Evolutionary conservation across 2,113 vertebrate species (phyloP).

Genomic region (Ramphastos sulfuratus): DNA sequence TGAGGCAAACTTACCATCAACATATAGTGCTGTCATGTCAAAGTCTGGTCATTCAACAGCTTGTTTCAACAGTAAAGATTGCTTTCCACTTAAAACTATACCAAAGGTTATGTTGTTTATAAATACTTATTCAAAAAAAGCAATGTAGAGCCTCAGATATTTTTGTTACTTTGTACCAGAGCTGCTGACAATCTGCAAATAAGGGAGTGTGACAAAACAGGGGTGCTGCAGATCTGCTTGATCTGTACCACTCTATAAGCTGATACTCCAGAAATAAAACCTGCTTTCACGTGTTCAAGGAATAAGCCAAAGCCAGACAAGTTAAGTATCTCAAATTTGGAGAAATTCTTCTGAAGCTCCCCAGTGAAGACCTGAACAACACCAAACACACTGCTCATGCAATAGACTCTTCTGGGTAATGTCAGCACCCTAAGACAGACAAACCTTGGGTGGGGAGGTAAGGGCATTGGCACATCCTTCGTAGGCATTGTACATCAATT

Average conservation of each 20-base stretch:
- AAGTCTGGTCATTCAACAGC: not conserved
- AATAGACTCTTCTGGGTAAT: not conserved
- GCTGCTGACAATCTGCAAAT: not conserved
- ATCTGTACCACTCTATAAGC: not conserved
- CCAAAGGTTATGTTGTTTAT: not conserved
- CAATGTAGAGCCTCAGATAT: not conserved
- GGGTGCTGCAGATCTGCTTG: not conserved
- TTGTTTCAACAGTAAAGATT: not conserved
- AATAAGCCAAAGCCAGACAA: not conserved
- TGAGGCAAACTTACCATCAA: not conserved
- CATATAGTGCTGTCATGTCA: not conserved
- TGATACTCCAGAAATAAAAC: not conserved
- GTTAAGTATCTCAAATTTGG: not conserved
- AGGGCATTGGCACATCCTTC: conserved; percentile 97
- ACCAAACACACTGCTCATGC: not conserved
- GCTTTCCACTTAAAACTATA: not conserved
- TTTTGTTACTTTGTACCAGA: not conserved
- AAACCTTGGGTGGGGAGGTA: conserved; percentile 95
- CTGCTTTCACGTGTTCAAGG: not conserved
- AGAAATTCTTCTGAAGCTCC: not conserved
- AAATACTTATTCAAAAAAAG: not conserved
- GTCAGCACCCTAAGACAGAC: not conserved
- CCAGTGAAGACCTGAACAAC: not conserved
- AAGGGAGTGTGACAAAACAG: not conserved
- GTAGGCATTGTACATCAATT: conserved; percentile 98